Evolutionary conservation across 2,113 vertebrate genomes (phyloP).

Genomic region (Anas platyrhynchos): DNA sequence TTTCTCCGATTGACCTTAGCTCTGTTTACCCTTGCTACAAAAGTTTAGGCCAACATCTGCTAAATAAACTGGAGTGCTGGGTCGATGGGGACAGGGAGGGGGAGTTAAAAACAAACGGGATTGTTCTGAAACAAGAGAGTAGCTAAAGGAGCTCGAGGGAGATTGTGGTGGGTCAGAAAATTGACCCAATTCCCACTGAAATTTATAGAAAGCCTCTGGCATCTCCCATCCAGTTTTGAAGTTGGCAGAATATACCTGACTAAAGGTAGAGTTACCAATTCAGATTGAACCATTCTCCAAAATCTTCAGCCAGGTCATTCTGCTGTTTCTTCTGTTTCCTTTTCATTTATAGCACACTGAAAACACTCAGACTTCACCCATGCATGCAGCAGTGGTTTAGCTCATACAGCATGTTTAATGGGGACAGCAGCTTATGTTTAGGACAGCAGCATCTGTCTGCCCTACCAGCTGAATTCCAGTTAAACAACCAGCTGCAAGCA

Average conservation of each 20-base stretch:
- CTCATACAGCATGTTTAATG: not conserved
- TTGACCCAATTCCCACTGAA: not conserved
- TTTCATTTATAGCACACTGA: not conserved
- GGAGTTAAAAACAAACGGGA: not conserved
- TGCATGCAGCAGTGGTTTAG: not conserved
- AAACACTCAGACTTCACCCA: not conserved
- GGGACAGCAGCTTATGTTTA: not conserved
- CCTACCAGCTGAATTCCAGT: not conserved
- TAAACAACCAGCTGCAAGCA: not conserved
- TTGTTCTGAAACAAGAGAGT: not conserved
- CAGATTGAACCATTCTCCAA: not conserved
- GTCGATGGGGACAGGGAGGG: not conserved
- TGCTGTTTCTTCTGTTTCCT: not conserved
- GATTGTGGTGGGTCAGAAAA: not conserved
- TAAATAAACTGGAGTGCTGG: not conserved
- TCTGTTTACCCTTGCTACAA: constrained; percentile 44
- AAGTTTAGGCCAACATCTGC: constrained; percentile 41
- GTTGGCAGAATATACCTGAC: not conserved
- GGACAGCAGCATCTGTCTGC: not conserved
- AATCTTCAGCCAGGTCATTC: not conserved
- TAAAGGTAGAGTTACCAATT: not conserved
- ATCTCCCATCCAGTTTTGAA: not conserved
- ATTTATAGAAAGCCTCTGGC: not conserved
- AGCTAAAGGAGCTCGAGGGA: not conserved
- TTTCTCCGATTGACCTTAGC: constrained; percentile 54